phyloP scores from a whole-genome alignment of 2,888 invertebrate species.

The Malthinus seriepunctatus region DNA sequence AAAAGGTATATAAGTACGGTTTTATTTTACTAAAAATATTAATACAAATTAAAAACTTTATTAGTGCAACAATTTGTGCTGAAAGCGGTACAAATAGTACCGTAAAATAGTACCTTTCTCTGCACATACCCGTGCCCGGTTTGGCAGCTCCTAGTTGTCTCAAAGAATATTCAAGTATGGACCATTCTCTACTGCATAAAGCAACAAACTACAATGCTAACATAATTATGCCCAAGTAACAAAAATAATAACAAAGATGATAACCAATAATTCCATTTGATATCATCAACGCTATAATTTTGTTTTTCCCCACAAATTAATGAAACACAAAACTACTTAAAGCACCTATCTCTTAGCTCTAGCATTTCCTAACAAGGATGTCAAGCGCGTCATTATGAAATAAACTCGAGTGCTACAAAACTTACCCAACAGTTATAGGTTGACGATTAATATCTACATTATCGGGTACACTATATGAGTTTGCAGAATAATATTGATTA shows the following conservation, averaged over 20 bases:
- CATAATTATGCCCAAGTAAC: slow-evolving; percentile 3
- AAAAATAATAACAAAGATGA: slow-evolving; percentile 2
- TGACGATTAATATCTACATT: slow-evolving; percentile 66
- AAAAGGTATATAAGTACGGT: not conserved
- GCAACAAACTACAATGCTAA: slow-evolving; percentile 44
- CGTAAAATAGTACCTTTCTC: slow-evolving; percentile 57
- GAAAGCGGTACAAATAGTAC: slow-evolving; percentile 45
- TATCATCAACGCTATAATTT: not conserved
- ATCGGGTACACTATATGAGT: slow-evolving; percentile 54
- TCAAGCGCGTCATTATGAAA: not conserved
- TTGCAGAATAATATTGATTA: slow-evolving; percentile 48
- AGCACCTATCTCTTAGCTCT: not conserved
- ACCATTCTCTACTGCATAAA: slow-evolving; percentile 54
- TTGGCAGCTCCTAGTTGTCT: slow-evolving; percentile 54
- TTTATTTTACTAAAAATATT: not conserved
- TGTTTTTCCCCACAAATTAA: not conserved
- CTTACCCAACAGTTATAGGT: slow-evolving; percentile 69
- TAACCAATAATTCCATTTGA: not conserved
- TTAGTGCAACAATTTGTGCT: slow-evolving; percentile 51
- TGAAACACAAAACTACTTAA: not conserved
- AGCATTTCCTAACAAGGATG: no score
- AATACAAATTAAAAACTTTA: not conserved
- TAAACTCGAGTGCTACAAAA: slow-evolving; percentile 27
- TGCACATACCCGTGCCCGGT: slow-evolving; percentile 57
- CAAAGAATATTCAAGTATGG: slow-evolving; percentile 54